These are phyloP conservation scores for Clupea harengus DNA, from an alignment of 2,113 vertebrate species.

Conservation along the genomic window DNA sequence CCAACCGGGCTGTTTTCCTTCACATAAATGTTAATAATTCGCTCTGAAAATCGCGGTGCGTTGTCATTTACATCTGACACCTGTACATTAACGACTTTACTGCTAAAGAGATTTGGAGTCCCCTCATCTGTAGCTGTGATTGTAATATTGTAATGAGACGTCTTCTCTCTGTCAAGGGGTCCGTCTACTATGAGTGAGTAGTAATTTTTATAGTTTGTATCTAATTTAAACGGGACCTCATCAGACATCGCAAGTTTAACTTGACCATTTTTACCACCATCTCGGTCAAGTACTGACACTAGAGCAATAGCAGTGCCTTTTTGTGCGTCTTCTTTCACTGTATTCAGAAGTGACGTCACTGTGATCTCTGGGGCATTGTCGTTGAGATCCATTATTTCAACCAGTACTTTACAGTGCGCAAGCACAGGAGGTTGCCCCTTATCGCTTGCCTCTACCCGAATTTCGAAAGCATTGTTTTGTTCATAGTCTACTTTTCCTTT, in stretches of 20 bases:
- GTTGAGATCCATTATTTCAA: constrained; percentile 76
- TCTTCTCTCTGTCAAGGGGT: constrained; percentile 53
- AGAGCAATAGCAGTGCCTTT: constrained; percentile 57
- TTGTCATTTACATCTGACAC: constrained; percentile 60
- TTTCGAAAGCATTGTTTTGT: constrained; percentile 63
- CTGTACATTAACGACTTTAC: constrained; percentile 43
- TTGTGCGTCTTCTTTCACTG: constrained; percentile 66
- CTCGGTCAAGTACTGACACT: too few species aligned
- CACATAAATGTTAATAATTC: constrained; percentile 47
- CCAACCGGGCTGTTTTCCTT: constrained; percentile 63
- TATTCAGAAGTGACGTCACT: constrained; percentile 65
- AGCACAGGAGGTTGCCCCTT: constrained; percentile 63
- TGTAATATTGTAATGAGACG: constrained; percentile 34
- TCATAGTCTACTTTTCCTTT: constrained; percentile 71
- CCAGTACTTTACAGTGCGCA: constrained; percentile 74
- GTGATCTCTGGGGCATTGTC: constrained; percentile 75
- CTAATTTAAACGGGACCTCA: constrained; percentile 28
- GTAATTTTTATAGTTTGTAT: constrained; percentile 64
- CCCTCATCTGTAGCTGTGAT: constrained; percentile 61
- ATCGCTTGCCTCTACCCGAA: constrained; percentile 69
- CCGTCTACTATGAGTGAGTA: constrained; percentile 63
- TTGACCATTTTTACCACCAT: too few species aligned
- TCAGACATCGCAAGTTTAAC: too few species aligned
- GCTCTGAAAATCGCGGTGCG: constrained; percentile 47
- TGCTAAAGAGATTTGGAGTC: constrained; percentile 48